Percentiles rank a stretch among this genome's conserved stretches.
Conservation (phyloP, 2,888 invertebrate genomes). For the Glyphotaelius pellucidus region DNA sequence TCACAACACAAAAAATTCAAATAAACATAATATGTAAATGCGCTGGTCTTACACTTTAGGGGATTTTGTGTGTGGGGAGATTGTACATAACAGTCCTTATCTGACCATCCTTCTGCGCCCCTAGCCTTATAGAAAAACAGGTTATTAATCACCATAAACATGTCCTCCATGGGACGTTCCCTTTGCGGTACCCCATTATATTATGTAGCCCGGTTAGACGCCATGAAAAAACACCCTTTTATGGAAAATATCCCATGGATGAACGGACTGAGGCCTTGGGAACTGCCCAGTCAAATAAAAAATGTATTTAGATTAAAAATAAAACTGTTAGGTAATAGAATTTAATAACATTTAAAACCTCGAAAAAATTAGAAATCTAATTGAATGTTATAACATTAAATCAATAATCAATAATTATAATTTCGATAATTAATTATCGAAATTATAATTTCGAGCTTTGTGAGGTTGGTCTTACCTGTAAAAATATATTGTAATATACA, state of each 20-base stretch:
- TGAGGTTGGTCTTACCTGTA: background rate
- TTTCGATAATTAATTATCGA: too few relatives aligned
- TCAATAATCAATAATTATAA: too few relatives aligned
- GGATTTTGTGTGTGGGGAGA: background rate
- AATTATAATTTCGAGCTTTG: too few relatives aligned
- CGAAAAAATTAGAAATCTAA: background rate
- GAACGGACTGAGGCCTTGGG: background rate
- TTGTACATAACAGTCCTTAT: constrained; percentile 25
- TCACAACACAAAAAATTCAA: constrained; percentile 43
- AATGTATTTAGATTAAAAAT: background rate
- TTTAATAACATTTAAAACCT: background rate
- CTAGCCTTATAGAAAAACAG: constrained; percentile 60
- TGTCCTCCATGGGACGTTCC: constrained; percentile 63
- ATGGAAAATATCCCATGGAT: constrained; percentile 42
- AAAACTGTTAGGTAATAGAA: background rate
- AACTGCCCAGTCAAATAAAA: background rate
- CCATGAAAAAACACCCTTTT: constrained; percentile 56
- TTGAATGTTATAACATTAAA: too few relatives aligned
- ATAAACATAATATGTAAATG: constrained; percentile 45
- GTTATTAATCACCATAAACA: constrained; percentile 67
- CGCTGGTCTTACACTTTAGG: background rate
- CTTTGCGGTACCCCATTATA: constrained; percentile 49
- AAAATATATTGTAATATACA: too few relatives aligned
- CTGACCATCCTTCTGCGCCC: constrained; percentile 31
- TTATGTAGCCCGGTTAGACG: constrained; percentile 29